Percentiles rank a stretch among this genome's conserved stretches.
phyloP scores from a whole-genome alignment of 2,797 vertebrate species.

The Channallabes apus region DNA sequence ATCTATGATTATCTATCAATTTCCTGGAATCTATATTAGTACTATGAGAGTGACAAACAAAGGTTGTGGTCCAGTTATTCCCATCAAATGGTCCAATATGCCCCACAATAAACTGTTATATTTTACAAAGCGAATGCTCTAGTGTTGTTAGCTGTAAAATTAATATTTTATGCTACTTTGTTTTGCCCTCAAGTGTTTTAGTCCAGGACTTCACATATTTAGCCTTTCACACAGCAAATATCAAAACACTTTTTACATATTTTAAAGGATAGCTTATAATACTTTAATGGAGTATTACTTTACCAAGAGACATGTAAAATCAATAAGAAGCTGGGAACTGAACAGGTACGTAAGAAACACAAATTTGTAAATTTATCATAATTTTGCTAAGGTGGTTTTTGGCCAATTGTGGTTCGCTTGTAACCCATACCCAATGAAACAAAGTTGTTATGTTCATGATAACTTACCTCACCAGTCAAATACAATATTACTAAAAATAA shows the following conservation, averaged over 20 bases:
- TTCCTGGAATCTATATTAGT: background rate
- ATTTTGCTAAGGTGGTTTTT: background rate
- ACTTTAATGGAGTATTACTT: background rate
- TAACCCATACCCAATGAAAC: background rate
- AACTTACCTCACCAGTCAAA: background rate
- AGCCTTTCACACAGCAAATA: constrained; percentile 15
- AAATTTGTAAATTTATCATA: background rate
- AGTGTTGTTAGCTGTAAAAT: constrained; percentile 24
- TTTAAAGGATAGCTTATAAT: background rate
- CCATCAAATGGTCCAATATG: constrained; percentile 16
- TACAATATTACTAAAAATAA: background rate
- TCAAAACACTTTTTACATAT: background rate
- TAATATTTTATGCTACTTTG: constrained; percentile 34
- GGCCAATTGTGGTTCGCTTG: background rate
- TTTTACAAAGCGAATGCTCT: background rate
- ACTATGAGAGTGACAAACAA: constrained; percentile 24
- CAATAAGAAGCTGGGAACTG: background rate
- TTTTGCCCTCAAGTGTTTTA: constrained; percentile 31
- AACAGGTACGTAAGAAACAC: background rate
- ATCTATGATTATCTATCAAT: no score
- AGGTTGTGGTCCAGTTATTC: constrained; percentile 30
- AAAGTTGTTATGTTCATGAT: background rate
- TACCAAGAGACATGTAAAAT: background rate
- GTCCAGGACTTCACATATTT: constrained; percentile 8
- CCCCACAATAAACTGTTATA: constrained; percentile 22